Evolutionary conservation across 2,113 vertebrate genomes (phyloP).

Genomic region (Pluvianellus socialis): DNA sequence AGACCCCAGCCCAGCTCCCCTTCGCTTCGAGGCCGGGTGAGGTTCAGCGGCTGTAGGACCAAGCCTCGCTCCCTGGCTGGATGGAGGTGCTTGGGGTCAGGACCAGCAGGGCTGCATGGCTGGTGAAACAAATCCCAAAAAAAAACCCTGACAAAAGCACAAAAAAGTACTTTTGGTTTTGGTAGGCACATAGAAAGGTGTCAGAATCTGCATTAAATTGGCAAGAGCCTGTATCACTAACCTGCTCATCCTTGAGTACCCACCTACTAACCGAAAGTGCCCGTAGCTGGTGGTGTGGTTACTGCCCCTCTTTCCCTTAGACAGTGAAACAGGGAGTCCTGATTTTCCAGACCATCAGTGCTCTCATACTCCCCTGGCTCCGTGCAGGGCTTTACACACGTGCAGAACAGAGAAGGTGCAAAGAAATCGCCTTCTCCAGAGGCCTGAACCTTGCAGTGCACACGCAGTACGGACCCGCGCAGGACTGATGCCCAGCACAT

Average conservation of each 20-base stretch:
- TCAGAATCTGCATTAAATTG: not conserved
- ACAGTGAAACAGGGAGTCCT: not conserved
- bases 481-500: not conserved
- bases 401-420: not conserved
- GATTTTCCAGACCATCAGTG: not conserved
- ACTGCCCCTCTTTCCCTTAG: not conserved
- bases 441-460: not conserved
- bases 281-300: not conserved
- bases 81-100: not conserved
- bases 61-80: not conserved
- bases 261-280: not conserved
- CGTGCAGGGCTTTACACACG: not conserved
- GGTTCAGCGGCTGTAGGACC: not conserved
- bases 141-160: not conserved
- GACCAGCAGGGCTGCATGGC: not conserved
- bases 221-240: not conserved
- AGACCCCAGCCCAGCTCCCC: not conserved
- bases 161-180: not conserved
- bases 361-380: not conserved
- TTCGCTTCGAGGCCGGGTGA: rapidly evolving
- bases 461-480: not conserved
- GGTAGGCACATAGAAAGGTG: not conserved
- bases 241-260: not conserved
- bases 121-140: not conserved
- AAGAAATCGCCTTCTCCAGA: not conserved